These are phyloP conservation scores for Drosophila albomicans DNA, from an alignment of 1,140 invertebrate genomes.

Conservation along the genomic window DNA sequence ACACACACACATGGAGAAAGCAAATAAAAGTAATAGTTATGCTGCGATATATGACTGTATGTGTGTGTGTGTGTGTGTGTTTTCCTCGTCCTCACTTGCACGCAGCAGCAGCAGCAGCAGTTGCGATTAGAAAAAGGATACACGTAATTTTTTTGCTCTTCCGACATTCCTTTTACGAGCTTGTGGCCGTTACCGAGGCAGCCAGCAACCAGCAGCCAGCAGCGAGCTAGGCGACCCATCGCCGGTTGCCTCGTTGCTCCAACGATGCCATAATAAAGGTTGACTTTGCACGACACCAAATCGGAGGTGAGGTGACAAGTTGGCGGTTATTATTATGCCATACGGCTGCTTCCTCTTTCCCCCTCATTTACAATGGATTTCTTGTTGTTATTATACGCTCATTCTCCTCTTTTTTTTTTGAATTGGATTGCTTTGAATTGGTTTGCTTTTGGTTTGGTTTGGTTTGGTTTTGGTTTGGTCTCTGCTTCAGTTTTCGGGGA, in stretches of 20 bases:
- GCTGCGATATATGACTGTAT: slow-evolving; percentile 27
- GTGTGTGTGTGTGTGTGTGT: too few relatives aligned
- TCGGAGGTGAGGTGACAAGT: slow-evolving; percentile 71
- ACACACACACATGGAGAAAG: slow-evolving; percentile 40
- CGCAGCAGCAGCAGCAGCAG: slow-evolving; percentile 55
- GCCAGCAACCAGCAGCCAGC: too few relatives aligned
- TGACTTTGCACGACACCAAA: slow-evolving; percentile 18
- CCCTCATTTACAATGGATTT: slow-evolving; percentile 69
- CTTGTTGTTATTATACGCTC: slow-evolving; percentile 39
- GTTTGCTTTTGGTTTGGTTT: slow-evolving; percentile 53
- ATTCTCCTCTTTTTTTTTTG: slow-evolving; percentile 19
- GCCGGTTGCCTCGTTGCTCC: not conserved
- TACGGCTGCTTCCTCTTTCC: slow-evolving; percentile 21
- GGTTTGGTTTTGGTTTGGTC: slow-evolving; percentile 24
- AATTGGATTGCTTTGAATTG: slow-evolving; percentile 68
- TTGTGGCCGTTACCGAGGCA: slow-evolving; percentile 1
- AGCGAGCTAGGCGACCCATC: slow-evolving; percentile 8
- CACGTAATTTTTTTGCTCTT: slow-evolving; percentile 70
- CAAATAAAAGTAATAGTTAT: slow-evolving; percentile 78
- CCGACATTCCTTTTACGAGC: slow-evolving; percentile 65
- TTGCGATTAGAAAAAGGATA: slow-evolving; percentile 81
- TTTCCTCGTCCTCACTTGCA: not conserved
- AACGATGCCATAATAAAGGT: slow-evolving; percentile 50
- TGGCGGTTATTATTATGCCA: slow-evolving; percentile 81
- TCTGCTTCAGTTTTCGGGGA: slow-evolving; percentile 40